Evolutionary conservation across 2,113 vertebrate genomes (phyloP).

Genomic region (Pseudolaguvia tuberculata): DNA sequence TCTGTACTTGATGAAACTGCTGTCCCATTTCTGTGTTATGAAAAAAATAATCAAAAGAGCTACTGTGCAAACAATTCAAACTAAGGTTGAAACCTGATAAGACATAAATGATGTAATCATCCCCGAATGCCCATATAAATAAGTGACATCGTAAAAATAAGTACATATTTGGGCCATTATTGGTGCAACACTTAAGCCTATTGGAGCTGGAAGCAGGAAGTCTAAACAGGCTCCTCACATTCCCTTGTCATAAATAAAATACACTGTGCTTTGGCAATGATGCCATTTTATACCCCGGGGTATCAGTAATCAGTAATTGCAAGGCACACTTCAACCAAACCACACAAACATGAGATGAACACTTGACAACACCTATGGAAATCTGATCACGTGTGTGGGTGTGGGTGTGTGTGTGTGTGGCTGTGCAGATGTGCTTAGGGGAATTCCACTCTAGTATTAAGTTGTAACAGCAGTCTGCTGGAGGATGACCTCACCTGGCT

Average conservation of each 20-base stretch:
- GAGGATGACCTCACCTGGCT: slow-evolving; percentile 20
- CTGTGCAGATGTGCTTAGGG: slow-evolving; percentile 5
- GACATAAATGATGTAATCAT: slow-evolving; percentile 2
- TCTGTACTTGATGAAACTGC: not conserved
- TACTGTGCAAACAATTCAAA: not conserved
- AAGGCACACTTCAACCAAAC: not conserved
- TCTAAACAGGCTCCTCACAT: not conserved
- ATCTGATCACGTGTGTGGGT: not conserved
- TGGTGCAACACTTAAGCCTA: not conserved
- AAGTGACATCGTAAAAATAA: not conserved
- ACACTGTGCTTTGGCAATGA: slow-evolving; percentile 6
- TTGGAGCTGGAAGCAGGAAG: not conserved
- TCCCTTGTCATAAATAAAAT: not conserved
- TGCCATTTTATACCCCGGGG: not conserved
- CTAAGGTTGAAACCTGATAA: not conserved
- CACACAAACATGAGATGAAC: not conserved
- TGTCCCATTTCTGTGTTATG: no score
- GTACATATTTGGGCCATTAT: not conserved
- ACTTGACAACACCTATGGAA: not conserved
- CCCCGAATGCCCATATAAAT: not conserved
- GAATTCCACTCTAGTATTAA: not conserved
- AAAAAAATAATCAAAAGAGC: not conserved
- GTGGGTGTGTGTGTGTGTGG: not conserved
- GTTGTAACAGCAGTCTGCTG: not conserved
- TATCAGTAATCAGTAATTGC: not conserved